A percentile compares a stretch with the other conserved stretches of the same genome.
Evolutionary conservation across 1,140 invertebrate species (phyloP).

Genomic region (Maniola jurtina): DNA sequence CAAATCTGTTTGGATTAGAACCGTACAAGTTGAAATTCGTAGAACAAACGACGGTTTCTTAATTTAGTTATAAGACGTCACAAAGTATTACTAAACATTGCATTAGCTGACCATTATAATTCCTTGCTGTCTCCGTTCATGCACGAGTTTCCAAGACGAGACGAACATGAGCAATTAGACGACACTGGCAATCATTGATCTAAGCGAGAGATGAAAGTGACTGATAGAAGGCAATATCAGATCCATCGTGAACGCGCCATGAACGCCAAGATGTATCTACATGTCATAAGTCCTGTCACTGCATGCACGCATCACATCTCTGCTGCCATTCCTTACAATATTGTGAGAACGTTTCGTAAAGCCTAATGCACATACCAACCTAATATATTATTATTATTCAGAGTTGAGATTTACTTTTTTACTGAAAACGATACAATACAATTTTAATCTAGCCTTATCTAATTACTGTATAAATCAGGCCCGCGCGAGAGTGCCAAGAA

Average conservation of each 20-base stretch:
- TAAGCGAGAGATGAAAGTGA: slow-evolving; percentile 69
- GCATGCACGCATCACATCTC: slow-evolving; percentile 22
- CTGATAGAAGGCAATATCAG: slow-evolving; percentile 54
- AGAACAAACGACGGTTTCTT: not conserved
- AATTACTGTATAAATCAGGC: too few species aligned
- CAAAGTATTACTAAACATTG: slow-evolving; percentile 36
- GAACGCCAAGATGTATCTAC: slow-evolving; percentile 48
- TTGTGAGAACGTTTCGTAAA: slow-evolving; percentile 4
- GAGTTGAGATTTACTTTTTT: too few species aligned
- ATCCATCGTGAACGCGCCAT: slow-evolving; percentile 52
- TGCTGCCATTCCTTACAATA: slow-evolving; percentile 16
- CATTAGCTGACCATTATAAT: slow-evolving; percentile 44
- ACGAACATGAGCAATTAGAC: slow-evolving; percentile 69
- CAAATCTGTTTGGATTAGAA: not conserved
- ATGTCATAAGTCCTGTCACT: slow-evolving; percentile 53
- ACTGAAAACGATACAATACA: too few species aligned
- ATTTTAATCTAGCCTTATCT: too few species aligned
- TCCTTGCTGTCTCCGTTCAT: slow-evolving; percentile 46
- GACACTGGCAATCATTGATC: slow-evolving; percentile 69
- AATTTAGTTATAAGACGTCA: slow-evolving; percentile 28
- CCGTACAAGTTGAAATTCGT: not conserved
- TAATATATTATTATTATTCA: too few species aligned
- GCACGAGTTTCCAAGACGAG: slow-evolving; percentile 49
- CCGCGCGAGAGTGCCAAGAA: too few species aligned
- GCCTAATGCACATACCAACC: not conserved